phyloP scores from a whole-genome alignment of 2,797 vertebrate species.

The Gephyroberyx darwinii region DNA sequence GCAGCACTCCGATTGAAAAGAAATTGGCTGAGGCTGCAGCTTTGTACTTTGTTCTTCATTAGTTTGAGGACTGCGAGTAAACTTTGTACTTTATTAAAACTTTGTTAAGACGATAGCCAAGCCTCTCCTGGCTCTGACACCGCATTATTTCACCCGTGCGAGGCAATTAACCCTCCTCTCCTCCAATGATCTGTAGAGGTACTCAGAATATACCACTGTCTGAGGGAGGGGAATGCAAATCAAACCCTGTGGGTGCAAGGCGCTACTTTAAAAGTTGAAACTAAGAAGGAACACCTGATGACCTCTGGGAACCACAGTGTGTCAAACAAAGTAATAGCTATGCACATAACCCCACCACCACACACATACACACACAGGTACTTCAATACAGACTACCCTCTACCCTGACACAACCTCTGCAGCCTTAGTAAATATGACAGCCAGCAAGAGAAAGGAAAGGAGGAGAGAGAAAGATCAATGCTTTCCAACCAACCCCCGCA shows the following conservation, averaged over 20 bases:
- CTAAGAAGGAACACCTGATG: background rate
- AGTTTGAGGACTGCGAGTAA: background rate
- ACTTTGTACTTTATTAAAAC: slow-evolving; percentile 28
- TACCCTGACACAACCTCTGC: no score
- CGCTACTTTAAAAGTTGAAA: slow-evolving; percentile 28
- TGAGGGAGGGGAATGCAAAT: slow-evolving; percentile 34
- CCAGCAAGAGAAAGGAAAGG: background rate
- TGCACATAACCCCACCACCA: background rate
- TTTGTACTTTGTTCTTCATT: slow-evolving; percentile 6
- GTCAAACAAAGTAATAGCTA: no score
- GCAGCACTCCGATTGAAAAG: no score
- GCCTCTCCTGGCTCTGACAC: slow-evolving; percentile 20
- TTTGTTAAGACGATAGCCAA: slow-evolving; percentile 23
- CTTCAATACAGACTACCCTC: no score
- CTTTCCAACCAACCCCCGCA: background rate
- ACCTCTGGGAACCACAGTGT: no score
- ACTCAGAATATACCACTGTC: slow-evolving; percentile 30
- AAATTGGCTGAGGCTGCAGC: background rate
- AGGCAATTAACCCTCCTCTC: slow-evolving; percentile 55
- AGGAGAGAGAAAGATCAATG: background rate
- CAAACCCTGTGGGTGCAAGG: slow-evolving; percentile 35
- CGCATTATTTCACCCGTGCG: slow-evolving; percentile 15
- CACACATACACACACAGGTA: background rate
- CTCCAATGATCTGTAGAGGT: slow-evolving; percentile 38
- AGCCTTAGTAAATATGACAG: background rate